A percentile compares a stretch with the other conserved stretches of the same genome.
phyloP scores from a whole-genome alignment of 2,113 vertebrate species.

The Vireo altiloquus region DNA sequence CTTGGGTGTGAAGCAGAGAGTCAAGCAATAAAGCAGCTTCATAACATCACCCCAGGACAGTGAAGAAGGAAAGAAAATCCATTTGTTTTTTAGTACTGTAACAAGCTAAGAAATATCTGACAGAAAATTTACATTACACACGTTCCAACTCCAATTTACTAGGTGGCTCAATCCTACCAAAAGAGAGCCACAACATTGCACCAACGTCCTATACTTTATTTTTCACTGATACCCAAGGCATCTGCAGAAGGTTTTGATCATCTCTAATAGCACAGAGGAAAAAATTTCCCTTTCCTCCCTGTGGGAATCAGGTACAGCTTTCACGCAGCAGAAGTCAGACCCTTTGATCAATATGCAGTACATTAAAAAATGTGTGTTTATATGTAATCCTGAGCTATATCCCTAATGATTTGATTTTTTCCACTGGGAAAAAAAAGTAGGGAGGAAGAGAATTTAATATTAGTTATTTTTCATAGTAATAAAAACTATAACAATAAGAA shows the following conservation, averaged over 20 bases:
- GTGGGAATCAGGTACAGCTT: neutral
- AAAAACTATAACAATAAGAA: neutral
- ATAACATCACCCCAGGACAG: too few relatives aligned
- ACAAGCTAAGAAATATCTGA: neutral
- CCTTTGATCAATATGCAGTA: conserved; percentile 16
- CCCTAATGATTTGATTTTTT: neutral
- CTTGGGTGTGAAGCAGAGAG: too few relatives aligned
- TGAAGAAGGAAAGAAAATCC: neutral
- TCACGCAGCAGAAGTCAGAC: neutral
- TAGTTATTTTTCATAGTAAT: neutral
- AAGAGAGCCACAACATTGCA: neutral
- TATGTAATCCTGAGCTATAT: neutral
- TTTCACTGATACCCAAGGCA: neutral
- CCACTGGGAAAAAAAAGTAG: neutral
- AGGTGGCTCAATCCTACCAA: neutral
- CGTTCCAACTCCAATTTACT: neutral
- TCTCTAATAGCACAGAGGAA: neutral
- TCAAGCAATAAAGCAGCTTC: too few relatives aligned
- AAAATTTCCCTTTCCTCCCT: neutral
- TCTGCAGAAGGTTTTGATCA: conserved; percentile 28
- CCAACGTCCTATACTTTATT: neutral
- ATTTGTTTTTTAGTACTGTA: neutral
- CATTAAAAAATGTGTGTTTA: neutral
- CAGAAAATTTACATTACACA: neutral
- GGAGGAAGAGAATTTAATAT: neutral